Evolutionary conservation across 64 coral and sea anemone species (phyloP).

Genomic region (Montipora capricornis): DNA sequence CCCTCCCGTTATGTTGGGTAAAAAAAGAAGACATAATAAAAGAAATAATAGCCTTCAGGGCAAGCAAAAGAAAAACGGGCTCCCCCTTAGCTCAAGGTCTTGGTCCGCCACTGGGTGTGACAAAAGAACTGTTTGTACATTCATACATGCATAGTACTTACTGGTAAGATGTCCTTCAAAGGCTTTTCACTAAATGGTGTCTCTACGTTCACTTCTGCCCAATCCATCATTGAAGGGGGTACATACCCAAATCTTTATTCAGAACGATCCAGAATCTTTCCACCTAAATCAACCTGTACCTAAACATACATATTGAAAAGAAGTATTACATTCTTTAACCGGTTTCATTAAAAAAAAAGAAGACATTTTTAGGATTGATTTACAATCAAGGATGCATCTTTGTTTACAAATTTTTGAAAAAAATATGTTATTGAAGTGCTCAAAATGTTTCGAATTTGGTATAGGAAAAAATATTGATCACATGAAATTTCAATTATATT

Average conservation of each 20-base stretch:
- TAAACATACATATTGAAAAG: not conserved
- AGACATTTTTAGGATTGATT: not conserved
- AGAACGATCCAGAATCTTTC: not conserved
- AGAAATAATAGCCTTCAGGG: too few relatives aligned
- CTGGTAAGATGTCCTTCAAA: constrained; percentile 1
- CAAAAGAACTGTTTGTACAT: not conserved
- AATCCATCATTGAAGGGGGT: not conserved
- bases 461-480: too few relatives aligned
- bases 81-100: not conserved
- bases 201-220: not conserved
- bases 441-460: not conserved
- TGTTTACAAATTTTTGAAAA: not conserved
- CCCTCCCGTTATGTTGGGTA: too few relatives aligned
- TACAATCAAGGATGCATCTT: not conserved
- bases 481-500: too few relatives aligned
- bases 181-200: constrained; percentile 1
- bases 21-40: too few relatives aligned
- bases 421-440: not conserved
- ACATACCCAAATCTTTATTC: not conserved
- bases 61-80: not conserved
- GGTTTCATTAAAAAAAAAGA: not conserved
- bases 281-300: not conserved
- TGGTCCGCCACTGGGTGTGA: not conserved
- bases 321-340: not conserved
- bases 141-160: not conserved